Conservation (phyloP, 2,113 vertebrate genomes). For the Centropristis striata region DNA sequence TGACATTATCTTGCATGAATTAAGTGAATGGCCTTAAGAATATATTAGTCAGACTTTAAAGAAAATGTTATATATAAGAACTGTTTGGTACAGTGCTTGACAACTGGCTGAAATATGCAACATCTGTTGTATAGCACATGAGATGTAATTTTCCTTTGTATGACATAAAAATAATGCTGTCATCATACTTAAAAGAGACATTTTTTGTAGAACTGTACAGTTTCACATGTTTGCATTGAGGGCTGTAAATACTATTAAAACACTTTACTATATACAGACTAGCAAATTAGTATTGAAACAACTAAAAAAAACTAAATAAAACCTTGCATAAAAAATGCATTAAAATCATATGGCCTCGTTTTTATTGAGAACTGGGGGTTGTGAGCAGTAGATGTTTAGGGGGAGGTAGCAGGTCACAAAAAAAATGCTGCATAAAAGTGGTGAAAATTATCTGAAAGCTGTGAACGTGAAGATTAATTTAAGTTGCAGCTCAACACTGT, state of each 20-base stretch:
- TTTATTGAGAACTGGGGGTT: too few species aligned
- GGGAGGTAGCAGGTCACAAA: too few species aligned
- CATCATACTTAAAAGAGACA: not conserved
- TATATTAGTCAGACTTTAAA: too few species aligned
- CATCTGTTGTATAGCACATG: not conserved
- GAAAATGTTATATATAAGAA: not conserved
- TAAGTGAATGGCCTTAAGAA: not conserved
- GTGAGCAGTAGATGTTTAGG: too few species aligned
- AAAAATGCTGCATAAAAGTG: too few species aligned
- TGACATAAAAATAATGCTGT: not conserved
- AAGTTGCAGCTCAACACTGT: too few species aligned
- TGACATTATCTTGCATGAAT: not conserved
- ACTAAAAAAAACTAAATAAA: conserved; percentile 14
- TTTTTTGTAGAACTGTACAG: conserved; percentile 31
- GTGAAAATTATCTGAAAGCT: too few species aligned
- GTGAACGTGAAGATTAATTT: too few species aligned
- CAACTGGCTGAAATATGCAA: not conserved
- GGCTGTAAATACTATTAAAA: conserved; percentile 59
- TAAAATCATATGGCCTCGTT: not conserved
- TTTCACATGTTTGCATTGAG: not conserved
- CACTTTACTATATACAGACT: not conserved
- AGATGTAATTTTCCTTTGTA: not conserved
- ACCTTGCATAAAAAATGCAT: not conserved
- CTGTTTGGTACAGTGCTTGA: conserved; percentile 3
- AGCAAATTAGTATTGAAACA: not conserved